These are phyloP conservation scores for Enteromius radiatus DNA, from an alignment of 2,797 vertebrate genomes.

Conservation along the genomic window DNA sequence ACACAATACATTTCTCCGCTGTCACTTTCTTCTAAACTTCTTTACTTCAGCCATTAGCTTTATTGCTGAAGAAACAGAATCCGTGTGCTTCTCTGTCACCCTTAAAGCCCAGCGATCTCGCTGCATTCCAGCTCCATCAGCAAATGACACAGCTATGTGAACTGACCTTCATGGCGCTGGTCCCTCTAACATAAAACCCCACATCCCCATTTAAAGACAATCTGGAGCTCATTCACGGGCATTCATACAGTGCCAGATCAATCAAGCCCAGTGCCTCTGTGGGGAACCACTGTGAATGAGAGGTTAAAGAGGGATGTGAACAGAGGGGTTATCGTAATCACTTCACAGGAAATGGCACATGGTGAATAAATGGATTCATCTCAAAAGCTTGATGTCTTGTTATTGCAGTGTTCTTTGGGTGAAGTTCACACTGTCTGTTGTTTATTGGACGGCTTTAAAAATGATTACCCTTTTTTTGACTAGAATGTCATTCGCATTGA, in stretches of 20 bases:
- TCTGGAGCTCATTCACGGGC: conserved; percentile 50
- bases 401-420: conserved; percentile 34
- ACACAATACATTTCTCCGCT: neutral
- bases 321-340: conserved; percentile 52
- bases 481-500: neutral
- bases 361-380: conserved; percentile 51
- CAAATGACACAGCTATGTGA: conserved; percentile 48
- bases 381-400: conserved; percentile 50
- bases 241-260: conserved; percentile 52
- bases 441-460: conserved; percentile 1
- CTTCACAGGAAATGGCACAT: conserved; percentile 50
- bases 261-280: conserved; percentile 48
- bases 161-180: conserved; percentile 49
- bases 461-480: neutral
- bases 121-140: conserved; percentile 44
- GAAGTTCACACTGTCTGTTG: neutral
- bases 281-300: conserved; percentile 51
- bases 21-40: neutral
- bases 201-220: conserved; percentile 55
- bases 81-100: conserved; percentile 9
- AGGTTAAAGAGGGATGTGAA: conserved; percentile 52
- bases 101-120: conserved; percentile 38
- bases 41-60: conserved; percentile 22
- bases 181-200: conserved; percentile 47
- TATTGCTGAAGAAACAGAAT: conserved; percentile 23